Conservation (phyloP, 2,797 vertebrate species). For the Chaetodon trifasciatus region DNA sequence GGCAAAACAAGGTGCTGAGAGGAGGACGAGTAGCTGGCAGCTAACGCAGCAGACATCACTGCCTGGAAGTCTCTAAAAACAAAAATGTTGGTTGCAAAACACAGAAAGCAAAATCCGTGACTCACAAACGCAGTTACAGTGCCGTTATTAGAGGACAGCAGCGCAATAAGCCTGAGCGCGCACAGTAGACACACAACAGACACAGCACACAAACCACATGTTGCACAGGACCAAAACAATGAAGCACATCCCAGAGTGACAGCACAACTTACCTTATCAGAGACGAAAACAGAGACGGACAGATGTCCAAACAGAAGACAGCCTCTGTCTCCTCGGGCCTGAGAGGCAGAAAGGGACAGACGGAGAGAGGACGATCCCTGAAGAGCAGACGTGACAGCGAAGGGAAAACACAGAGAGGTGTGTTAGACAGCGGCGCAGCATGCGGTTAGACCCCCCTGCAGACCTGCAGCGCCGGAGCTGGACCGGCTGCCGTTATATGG, state of each 20-base stretch:
- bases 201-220: conserved; percentile 5
- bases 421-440: conserved; percentile 61
- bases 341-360: conserved; percentile 43
- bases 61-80: background rate
- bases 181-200: background rate
- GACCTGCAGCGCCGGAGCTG: conserved; percentile 1
- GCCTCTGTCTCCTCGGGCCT: conserved; percentile 54
- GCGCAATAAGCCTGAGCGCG: background rate
- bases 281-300: conserved; percentile 75
- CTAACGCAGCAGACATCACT: background rate
- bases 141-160: background rate
- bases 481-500: conserved; percentile 61
- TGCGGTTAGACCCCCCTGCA: conserved; percentile 52
- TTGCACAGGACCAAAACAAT: background rate
- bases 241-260: background rate
- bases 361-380: conserved; percentile 31
- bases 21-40: background rate
- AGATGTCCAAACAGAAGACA: conserved; percentile 71
- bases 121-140: background rate
- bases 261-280: conserved; percentile 73
- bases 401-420: conserved; percentile 57
- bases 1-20: background rate
- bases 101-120: background rate
- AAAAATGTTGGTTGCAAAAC: background rate
- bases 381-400: conserved; percentile 34